Percentiles rank a stretch among this genome's conserved stretches.
phyloP scores from a whole-genome alignment of 1,140 invertebrate genomes.

The Melanaphis sacchari region DNA sequence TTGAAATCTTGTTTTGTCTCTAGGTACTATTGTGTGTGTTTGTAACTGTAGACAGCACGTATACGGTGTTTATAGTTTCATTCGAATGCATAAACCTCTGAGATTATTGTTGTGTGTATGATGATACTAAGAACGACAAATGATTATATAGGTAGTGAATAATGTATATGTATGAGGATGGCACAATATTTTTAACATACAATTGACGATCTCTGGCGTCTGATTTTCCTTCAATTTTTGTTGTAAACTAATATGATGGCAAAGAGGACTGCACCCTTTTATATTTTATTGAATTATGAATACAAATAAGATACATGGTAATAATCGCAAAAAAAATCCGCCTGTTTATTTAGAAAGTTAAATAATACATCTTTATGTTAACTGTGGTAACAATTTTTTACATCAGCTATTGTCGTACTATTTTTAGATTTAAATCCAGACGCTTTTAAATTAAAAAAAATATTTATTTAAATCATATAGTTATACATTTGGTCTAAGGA shows the following conservation, averaged over 20 bases:
- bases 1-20: neutral
- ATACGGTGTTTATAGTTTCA: constrained; percentile 6
- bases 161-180: neutral
- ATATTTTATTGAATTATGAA: neutral
- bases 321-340: neutral
- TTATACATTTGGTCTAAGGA: neutral
- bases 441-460: neutral
- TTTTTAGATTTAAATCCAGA: neutral
- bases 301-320: neutral
- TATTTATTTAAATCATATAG: neutral
- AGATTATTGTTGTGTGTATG: neutral
- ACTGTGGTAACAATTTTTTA: neutral
- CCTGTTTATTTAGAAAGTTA: neutral
- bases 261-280: neutral
- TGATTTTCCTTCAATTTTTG: neutral
- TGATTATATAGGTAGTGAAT: neutral
- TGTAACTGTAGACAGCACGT: neutral
- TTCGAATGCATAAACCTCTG: neutral
- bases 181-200: neutral
- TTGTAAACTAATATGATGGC: neutral
- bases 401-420: neutral
- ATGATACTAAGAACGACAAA: neutral
- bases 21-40: neutral
- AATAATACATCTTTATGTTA: neutral
- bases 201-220: neutral